Evolutionary conservation across 2,888 invertebrate genomes (phyloP).

Genomic region (Coremacera marginata): DNA sequence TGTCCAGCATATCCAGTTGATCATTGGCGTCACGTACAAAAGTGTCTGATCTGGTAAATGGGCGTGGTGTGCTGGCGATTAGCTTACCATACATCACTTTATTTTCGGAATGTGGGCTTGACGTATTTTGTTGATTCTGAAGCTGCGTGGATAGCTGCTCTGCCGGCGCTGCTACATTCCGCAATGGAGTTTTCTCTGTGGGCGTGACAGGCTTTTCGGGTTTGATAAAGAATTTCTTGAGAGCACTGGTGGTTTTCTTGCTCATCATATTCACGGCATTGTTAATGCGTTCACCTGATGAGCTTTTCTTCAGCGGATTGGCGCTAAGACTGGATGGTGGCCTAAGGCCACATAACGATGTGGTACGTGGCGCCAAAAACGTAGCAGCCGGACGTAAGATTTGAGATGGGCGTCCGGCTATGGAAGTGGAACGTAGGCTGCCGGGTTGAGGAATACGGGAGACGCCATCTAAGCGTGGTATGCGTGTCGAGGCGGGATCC

Average conservation of each 20-base stretch:
- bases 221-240: slow-evolving; percentile 62
- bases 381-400: slow-evolving; percentile 38
- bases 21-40: slow-evolving; percentile 62
- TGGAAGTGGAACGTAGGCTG: slow-evolving; percentile 49
- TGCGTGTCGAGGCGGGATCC: slow-evolving; percentile 65
- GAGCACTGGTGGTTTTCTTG: slow-evolving; percentile 60
- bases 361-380: slow-evolving; percentile 27
- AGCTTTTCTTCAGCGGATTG: slow-evolving; percentile 59
- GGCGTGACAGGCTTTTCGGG: slow-evolving; percentile 49
- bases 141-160: neutral
- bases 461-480: slow-evolving; percentile 64
- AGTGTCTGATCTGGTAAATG: slow-evolving; percentile 64
- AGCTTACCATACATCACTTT: slow-evolving; percentile 23
- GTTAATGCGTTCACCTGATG: slow-evolving; percentile 62
- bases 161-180: neutral
- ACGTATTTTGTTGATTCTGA: slow-evolving; percentile 9
- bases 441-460: slow-evolving; percentile 66
- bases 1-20: slow-evolving; percentile 47
- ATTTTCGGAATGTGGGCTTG: slow-evolving; percentile 8
- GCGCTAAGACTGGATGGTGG: slow-evolving; percentile 46
- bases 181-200: slow-evolving; percentile 8
- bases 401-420: slow-evolving; percentile 20
- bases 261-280: slow-evolving; percentile 61
- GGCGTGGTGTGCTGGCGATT: slow-evolving; percentile 38
- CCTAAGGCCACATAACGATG: slow-evolving; percentile 55